Conservation (phyloP, 2,113 vertebrate species). For the Tragelaphus strepsiceros region DNA sequence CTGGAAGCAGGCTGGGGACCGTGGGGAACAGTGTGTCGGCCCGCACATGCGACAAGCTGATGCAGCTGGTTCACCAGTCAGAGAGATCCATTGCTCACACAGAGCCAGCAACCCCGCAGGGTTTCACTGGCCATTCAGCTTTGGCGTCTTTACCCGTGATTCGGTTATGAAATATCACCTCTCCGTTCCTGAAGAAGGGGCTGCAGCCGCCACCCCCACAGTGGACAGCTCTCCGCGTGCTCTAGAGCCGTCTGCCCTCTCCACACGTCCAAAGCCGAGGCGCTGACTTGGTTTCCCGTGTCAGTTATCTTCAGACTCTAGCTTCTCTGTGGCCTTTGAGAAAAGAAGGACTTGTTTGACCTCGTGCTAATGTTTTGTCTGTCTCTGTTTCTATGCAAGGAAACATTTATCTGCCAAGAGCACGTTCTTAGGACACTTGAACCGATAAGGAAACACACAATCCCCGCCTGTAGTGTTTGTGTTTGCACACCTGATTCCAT, state of each 20-base stretch:
- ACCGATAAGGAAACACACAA: neutral
- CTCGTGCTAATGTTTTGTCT: neutral
- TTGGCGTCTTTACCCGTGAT: fast-evolving
- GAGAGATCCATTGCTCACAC: neutral
- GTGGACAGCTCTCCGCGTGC: fast-evolving
- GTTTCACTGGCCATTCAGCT: neutral
- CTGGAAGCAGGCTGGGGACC: neutral
- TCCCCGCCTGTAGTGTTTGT: neutral
- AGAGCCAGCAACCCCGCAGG: neutral
- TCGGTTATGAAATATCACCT: neutral
- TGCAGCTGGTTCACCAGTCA: neutral
- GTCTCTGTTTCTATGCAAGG: neutral
- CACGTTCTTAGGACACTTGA: neutral
- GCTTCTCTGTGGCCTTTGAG: neutral
- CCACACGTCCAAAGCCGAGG: neutral
- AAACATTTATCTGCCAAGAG: neutral
- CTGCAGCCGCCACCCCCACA: fast-evolving
- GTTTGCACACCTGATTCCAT: neutral
- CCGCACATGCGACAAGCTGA: fast-evolving
- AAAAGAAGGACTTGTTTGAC: neutral
- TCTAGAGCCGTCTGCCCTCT: neutral
- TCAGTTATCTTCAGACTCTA: neutral
- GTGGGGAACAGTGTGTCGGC: fast-evolving
- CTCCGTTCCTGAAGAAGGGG: neutral
- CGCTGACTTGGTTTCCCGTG: neutral